Base-by-base conservation (phyloP, 2,888 invertebrate species). In the Invenusta paracnida region DNA sequence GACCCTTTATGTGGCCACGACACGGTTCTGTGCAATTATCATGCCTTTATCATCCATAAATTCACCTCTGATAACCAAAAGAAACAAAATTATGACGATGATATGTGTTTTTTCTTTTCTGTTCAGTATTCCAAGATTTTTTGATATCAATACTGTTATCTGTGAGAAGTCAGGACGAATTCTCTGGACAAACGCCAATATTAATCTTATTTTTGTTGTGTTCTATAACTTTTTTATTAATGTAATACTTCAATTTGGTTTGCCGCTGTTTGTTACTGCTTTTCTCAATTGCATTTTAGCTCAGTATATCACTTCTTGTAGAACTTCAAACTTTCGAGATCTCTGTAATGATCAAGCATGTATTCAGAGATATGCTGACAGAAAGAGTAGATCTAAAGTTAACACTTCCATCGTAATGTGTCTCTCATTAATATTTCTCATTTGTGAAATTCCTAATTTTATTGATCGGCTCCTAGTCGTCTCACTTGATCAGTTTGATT, bases 141-240 rank as follows among this genome's bases (percentile, higher is more conserved):
- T 73, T 73, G 73, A 73, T 73, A 73, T 73, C 11, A 73, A 13
- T 23, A 73, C 73, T 5, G 73, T 13, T 2, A 73, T 73, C 17
- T 73, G 73, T 23, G 11, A 23, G 5, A 73, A 73, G 17, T 73
- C 73, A 5, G 73, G 73, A 73, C 73, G 73, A n/a, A 73, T 73
- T 73, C 17, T 73, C 2, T 73, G 73, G 73, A 73, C 73, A 2
- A 73, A 73, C 23, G 73, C 73, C 5, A 73, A 23, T 13, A 73
- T 73, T 13, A 73, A 73, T 25, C 5, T 73, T 13, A 73, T 73
- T 73, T 73, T 73, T 73, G 73, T 73, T 25, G 25, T 73, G 2
- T 73, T 73, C 23, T 73, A 73, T 73, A 73, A 73, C 73, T 73
- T 73, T 23, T 73, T 73, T 23, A 73, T 73, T 25, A 73, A 73